Conservation (phyloP, 1,140 invertebrate species). For the Ridgeia piscesae region DNA sequence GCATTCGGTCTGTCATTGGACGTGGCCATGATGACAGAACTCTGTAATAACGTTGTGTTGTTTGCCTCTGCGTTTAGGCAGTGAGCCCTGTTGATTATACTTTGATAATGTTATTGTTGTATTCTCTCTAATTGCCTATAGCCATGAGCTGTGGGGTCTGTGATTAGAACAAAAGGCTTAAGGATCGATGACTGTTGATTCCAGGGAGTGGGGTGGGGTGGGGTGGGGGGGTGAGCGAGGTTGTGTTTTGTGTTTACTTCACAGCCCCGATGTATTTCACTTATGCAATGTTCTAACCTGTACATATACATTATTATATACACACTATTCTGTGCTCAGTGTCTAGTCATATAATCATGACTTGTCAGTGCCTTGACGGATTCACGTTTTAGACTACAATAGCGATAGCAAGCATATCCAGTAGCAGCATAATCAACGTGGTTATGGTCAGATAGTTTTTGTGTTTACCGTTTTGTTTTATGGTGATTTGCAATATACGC, state of each 20-base stretch:
- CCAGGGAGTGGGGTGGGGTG: neutral
- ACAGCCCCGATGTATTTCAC: neutral
- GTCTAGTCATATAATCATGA: neutral
- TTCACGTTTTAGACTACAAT: slow-evolving; percentile 6
- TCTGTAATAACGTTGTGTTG: neutral
- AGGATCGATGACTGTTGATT: neutral
- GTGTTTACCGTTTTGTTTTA: slow-evolving; percentile 6
- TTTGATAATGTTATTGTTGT: slow-evolving; percentile 6
- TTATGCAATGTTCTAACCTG: neutral
- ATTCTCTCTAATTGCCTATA: neutral
- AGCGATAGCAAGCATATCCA: neutral
- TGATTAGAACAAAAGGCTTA: slow-evolving; percentile 5
- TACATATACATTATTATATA: slow-evolving; percentile 7
- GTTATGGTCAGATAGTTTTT: neutral
- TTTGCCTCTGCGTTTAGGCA: neutral
- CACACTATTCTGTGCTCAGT: neutral
- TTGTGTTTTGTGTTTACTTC: slow-evolving; percentile 1
- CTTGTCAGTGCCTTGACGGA: neutral
- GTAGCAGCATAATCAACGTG: neutral
- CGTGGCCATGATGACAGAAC: neutral
- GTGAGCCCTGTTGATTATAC: neutral
- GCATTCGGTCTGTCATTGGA: neutral
- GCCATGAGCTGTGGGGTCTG: neutral
- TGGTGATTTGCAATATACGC: slow-evolving; percentile 1
- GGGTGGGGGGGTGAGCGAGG: neutral